These are phyloP conservation scores for Contarinia nasturtii DNA, from an alignment of 1,140 invertebrate species.

Conservation along the genomic window DNA sequence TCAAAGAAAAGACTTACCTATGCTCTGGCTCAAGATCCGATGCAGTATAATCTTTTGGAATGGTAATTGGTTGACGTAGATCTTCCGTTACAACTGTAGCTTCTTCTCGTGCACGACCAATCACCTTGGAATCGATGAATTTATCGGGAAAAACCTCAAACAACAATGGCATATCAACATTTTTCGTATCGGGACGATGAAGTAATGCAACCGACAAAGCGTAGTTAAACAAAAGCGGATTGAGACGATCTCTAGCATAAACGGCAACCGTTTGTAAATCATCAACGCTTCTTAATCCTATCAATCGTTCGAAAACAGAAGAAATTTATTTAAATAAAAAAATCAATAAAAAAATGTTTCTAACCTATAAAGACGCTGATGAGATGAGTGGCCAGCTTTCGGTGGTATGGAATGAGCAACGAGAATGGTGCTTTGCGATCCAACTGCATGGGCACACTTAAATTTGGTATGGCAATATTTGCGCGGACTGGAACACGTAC, in stretches of 20 bases:
- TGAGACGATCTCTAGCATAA: conserved; percentile 23
- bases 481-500: no score
- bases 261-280: conserved; percentile 15
- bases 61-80: conserved; percentile 29
- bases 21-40: conserved; percentile 43
- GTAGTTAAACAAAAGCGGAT: conserved; percentile 26
- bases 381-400: no score
- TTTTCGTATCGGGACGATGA: conserved; percentile 28
- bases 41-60: conserved; percentile 43
- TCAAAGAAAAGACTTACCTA: no score
- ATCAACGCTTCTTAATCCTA: conserved; percentile 16
- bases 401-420: no score
- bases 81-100: conserved; percentile 17
- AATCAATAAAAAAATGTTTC: no score
- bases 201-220: conserved; percentile 20
- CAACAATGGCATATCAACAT: conserved; percentile 29
- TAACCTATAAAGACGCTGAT: no score
- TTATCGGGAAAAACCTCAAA: conserved; percentile 34
- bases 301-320: no score
- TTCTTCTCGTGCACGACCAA: conserved; percentile 28
- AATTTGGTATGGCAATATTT: no score
- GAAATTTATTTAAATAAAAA: no score
- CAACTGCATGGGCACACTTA: no score
- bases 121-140: conserved; percentile 30
- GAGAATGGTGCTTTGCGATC: no score